These are phyloP conservation scores for Cryptocheilus praepositus DNA, from an alignment of 2,888 invertebrate genomes.

Conservation along the genomic window DNA sequence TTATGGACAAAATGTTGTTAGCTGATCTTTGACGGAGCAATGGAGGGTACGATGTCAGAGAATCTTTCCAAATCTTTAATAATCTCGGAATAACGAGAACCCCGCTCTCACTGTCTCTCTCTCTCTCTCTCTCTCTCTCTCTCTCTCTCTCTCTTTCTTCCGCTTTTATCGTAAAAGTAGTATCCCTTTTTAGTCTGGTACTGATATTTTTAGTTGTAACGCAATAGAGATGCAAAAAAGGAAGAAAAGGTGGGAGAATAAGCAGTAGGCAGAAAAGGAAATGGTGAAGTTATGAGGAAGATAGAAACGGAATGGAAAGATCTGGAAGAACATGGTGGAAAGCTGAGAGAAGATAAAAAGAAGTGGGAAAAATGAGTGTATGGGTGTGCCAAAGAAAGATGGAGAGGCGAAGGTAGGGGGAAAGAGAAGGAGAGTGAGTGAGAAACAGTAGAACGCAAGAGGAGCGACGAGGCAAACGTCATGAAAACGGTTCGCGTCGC, in stretches of 20 bases:
- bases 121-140: slow-evolving; percentile 37
- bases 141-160: no score
- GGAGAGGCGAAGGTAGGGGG: background rate
- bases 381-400: slow-evolving; percentile 8
- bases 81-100: slow-evolving; percentile 68
- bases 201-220: slow-evolving; percentile 66
- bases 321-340: background rate
- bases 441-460: background rate
- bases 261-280: background rate
- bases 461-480: slow-evolving; percentile 50
- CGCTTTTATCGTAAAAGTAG: background rate
- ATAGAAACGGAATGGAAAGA: slow-evolving; percentile 17
- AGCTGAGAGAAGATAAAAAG: slow-evolving; percentile 2
- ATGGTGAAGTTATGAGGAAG: slow-evolving; percentile 13
- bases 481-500: slow-evolving; percentile 67
- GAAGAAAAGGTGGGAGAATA: slow-evolving; percentile 22
- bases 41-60: slow-evolving; percentile 66
- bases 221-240: slow-evolving; percentile 44
- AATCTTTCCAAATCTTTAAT: slow-evolving; percentile 64
- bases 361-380: slow-evolving; percentile 4
- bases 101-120: slow-evolving; percentile 20
- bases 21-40: no score
- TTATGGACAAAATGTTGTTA: no score
- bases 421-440: slow-evolving; percentile 6
- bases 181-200: slow-evolving; percentile 25